phyloP scores from a whole-genome alignment of 1,140 invertebrate genomes.

The Drosophila lini region DNA sequence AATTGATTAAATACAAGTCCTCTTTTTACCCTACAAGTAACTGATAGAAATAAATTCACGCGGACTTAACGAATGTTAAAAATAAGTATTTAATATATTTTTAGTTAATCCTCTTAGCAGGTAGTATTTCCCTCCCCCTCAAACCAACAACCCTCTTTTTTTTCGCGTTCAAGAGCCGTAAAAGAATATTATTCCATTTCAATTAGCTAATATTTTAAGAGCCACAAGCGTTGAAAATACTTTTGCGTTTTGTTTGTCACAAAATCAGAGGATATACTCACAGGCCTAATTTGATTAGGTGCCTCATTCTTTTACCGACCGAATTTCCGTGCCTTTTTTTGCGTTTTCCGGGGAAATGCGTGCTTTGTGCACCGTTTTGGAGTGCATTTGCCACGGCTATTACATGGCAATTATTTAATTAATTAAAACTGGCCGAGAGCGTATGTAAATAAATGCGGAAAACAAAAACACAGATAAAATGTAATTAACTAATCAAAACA shows the following conservation, averaged over 20 bases:
- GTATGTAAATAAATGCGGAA: slow-evolving; percentile 64
- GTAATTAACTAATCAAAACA: slow-evolving; percentile 81
- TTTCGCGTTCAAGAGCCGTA: background rate
- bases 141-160: background rate
- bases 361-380: slow-evolving; percentile 17
- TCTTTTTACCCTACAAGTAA: background rate
- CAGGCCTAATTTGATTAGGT: slow-evolving; percentile 3
- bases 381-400: slow-evolving; percentile 28
- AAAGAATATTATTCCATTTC: slow-evolving; percentile 21
- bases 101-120: slow-evolving; percentile 2
- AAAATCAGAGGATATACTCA: slow-evolving; percentile 1
- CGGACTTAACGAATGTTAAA: background rate
- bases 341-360: background rate
- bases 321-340: slow-evolving; percentile 5
- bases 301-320: background rate
- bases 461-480: slow-evolving; percentile 73
- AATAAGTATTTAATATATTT: background rate
- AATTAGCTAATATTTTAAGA: slow-evolving; percentile 15
- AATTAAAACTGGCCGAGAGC: slow-evolving; percentile 69
- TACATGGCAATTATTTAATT: slow-evolving; percentile 75
- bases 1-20: background rate
- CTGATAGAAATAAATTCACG: background rate
- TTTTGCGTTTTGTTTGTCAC: slow-evolving; percentile 16
- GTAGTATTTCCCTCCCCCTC: background rate
- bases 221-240: background rate